Evolutionary conservation across 1,140 invertebrate species (phyloP).

Genomic region (Physella acuta): DNA sequence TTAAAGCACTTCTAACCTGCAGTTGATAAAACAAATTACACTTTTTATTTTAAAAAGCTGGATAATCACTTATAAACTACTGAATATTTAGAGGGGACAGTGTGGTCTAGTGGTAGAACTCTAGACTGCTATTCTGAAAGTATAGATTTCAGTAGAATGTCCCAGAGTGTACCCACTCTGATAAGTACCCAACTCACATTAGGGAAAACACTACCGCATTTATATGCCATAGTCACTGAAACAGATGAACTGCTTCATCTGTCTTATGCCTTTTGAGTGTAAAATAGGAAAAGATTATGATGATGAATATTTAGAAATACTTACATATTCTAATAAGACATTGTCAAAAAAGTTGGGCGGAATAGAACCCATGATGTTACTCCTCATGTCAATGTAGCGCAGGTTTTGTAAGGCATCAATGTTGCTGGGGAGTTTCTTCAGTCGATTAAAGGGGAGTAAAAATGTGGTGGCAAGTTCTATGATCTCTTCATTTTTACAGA

Average conservation of each 20-base stretch:
- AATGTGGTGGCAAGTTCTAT: constrained; percentile 38
- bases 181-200: too few species aligned
- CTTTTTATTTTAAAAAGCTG: neutral
- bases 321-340: constrained; percentile 17
- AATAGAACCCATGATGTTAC: constrained; percentile 42
- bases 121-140: neutral
- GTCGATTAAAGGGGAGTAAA: constrained; percentile 45
- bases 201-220: too few species aligned
- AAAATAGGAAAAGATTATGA: neutral
- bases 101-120: too few species aligned
- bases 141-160: neutral
- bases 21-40: neutral
- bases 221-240: too few species aligned
- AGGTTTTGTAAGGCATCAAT: constrained; percentile 45
- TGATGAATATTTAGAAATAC: neutral
- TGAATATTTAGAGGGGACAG: neutral
- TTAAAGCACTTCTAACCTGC: too few species aligned
- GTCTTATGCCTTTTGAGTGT: neutral
- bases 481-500: constrained; percentile 56
- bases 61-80: neutral
- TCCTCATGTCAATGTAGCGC: constrained; percentile 41
- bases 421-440: constrained; percentile 52
- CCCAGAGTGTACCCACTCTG: neutral
- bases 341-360: constrained; percentile 43
- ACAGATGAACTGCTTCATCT: too few species aligned